Evolutionary conservation across 2,113 vertebrate species (phyloP), one percentile per base, ranked within the genome.

Genomic region (Gadus macrocephalus): DNA sequence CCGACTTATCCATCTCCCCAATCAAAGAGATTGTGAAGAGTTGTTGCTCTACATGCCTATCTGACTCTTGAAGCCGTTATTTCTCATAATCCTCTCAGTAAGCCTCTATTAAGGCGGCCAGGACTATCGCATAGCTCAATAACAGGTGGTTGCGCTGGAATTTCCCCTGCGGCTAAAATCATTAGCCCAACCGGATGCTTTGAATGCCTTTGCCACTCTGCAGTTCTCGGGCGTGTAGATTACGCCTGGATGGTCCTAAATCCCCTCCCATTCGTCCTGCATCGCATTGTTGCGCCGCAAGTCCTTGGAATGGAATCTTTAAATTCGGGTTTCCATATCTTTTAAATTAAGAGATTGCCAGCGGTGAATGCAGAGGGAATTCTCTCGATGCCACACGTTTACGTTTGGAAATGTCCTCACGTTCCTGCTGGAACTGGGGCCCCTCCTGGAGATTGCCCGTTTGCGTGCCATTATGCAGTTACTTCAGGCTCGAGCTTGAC

Each of bases 91-190:
- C 68, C 75, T 73, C 78, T 84, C 82, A 83, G 75, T 71, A 83
- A 70, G 76, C 69, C 71, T 85, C 80, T 74, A 78, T 84, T 77
- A 67, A 65, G 20, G 64, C 71, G 80, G 75, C 77, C 72, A 78
- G 82, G 76, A 75, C 78, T 75, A 78, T 89, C 80, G 77, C 55
- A 66, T 35, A 66, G 69, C 82, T 78, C 84, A 78, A 82, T 86
- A 80, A 85, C 55, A 22, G 62, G 64, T 72, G 42, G 74, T 73
- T 83, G 81, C 82, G 81, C 53, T 71, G 78, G 74, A 59, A 69
- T 74, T 86, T 80, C 78, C 72, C 69, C 72, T n/a, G 68, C 55
- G 68, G 76, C 65, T 67, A 15, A 72, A 88, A 80, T 72, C 27
- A 56, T 80, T 80, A 69, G 67, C 73, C 67, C 78, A 69, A 53